Conservation (phyloP, 2,113 vertebrate genomes). For the Cinclus mexicanus region DNA sequence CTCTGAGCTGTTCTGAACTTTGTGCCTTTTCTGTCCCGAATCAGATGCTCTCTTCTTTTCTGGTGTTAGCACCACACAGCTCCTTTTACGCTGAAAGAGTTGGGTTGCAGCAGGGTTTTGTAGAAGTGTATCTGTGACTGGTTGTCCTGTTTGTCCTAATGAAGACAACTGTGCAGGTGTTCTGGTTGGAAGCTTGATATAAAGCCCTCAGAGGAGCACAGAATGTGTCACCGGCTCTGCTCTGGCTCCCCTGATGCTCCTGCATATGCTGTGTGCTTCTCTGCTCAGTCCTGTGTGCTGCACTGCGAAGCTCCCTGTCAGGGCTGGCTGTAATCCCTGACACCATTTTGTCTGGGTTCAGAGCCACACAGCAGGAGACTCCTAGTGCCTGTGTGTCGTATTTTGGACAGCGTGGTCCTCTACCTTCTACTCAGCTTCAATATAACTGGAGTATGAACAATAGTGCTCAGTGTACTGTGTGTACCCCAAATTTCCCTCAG, state of each 20-base stretch:
- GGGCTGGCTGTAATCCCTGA: background rate
- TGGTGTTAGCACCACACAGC: background rate
- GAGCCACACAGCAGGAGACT: background rate
- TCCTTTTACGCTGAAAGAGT: background rate
- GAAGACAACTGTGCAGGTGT: background rate
- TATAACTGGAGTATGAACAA: background rate
- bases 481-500: background rate
- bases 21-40: background rate
- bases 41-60: background rate
- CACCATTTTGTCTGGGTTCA: background rate
- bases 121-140: background rate
- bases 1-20: background rate
- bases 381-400: fast-evolving
- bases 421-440: background rate
- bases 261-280: background rate
- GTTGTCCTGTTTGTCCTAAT: background rate
- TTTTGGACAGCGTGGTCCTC: background rate
- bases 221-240: fast-evolving
- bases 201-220: background rate
- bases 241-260: background rate
- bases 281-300: background rate
- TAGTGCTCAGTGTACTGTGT: background rate
- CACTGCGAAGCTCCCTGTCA: background rate
- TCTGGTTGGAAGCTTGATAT: background rate
- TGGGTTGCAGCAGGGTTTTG: background rate